These are phyloP conservation scores for Lutraria rhynchaena DNA, from an alignment of 1,140 invertebrate species.

Conservation along the genomic window DNA sequence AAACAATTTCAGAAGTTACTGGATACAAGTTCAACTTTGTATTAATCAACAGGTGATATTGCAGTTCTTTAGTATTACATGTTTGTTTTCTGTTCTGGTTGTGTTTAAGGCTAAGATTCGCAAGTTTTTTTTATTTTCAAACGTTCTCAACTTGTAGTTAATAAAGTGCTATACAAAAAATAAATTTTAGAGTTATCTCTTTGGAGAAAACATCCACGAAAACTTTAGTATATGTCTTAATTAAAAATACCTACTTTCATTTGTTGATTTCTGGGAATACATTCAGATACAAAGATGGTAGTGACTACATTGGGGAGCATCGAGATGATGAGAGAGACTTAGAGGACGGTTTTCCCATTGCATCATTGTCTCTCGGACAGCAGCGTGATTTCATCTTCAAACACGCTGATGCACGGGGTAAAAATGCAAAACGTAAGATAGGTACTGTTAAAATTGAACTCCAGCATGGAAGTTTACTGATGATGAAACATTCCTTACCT, in stretches of 20 bases:
- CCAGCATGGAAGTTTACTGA: constrained; percentile 86
- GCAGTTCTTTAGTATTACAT: no score
- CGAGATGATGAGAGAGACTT: constrained; percentile 88
- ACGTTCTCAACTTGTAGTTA: no score
- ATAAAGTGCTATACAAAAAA: no score
- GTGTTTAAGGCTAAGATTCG: no score
- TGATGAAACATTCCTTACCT: constrained; percentile 89
- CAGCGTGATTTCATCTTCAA: constrained; percentile 87
- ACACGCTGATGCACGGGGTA: constrained; percentile 84
- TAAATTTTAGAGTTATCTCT: no score
- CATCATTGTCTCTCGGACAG: constrained; percentile 88
- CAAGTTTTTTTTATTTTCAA: no score
- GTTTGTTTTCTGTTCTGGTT: no score
- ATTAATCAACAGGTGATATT: constrained; percentile 88
- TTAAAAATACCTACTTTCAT: no score
- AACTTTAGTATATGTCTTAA: no score
- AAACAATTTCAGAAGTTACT: constrained; percentile 84
- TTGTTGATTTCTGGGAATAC: no score
- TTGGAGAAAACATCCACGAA: no score
- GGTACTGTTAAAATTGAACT: constrained; percentile 85
- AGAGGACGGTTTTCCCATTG: constrained; percentile 85
- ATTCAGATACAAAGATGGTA: constrained; percentile 87
- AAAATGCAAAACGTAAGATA: constrained; percentile 70
- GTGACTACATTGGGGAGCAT: constrained; percentile 89
- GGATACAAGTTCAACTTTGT: constrained; percentile 88